Percentiles rank a stretch among this genome's conserved stretches.
phyloP scores from a whole-genome alignment of 2,797 vertebrate species.

The Neostethus bicornis region DNA sequence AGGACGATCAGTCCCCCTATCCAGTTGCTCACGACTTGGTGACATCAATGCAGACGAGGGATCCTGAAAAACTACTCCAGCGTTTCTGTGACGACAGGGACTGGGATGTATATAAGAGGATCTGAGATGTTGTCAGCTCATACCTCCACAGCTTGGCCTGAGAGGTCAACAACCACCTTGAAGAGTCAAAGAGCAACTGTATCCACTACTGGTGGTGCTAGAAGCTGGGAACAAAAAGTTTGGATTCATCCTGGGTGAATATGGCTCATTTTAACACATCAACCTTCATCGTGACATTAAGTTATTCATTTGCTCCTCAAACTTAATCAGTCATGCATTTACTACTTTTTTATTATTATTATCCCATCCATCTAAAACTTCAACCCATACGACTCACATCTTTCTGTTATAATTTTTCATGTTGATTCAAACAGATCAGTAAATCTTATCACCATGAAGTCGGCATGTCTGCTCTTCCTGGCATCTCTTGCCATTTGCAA shows the following conservation, averaged over 20 bases:
- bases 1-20: conserved; percentile 34
- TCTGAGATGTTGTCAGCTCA: conserved; percentile 61
- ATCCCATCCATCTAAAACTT: too few relatives aligned
- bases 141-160: conserved; percentile 70
- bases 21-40: conserved; percentile 68
- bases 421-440: conserved; percentile 35
- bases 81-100: conserved; percentile 75
- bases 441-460: conserved; percentile 76
- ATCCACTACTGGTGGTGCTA: conserved; percentile 15
- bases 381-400: not conserved
- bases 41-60: conserved; percentile 76
- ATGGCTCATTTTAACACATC: conserved; percentile 1
- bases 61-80: conserved; percentile 67
- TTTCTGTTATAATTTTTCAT: too few relatives aligned
- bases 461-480: conserved; percentile 77
- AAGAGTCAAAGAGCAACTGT: conserved; percentile 40
- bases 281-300: not conserved
- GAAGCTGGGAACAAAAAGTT: conserved; percentile 16
- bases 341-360: not conserved
- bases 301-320: not conserved
- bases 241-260: conserved; percentile 53
- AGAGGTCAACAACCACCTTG: conserved; percentile 59
- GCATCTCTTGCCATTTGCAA: conserved; percentile 76
- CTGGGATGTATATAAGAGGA: conserved; percentile 73
- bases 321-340: not conserved